These are phyloP conservation scores for Paramisgurnus dabryanus DNA, from an alignment of 2,113 vertebrate species.

Conservation along the genomic window DNA sequence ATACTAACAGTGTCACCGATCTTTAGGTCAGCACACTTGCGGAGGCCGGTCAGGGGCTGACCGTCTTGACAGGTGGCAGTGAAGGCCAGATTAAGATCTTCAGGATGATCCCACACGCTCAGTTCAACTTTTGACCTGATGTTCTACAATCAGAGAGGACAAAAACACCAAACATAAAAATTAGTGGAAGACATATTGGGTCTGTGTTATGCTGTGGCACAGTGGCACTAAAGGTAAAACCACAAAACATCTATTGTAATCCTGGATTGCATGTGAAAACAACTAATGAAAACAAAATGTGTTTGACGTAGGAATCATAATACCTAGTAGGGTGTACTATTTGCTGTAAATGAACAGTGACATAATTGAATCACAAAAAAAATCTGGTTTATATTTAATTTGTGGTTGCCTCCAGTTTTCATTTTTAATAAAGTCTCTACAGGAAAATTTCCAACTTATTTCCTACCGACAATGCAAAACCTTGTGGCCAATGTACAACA, in stretches of 20 bases:
- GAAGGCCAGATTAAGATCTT: slow-evolving; percentile 89
- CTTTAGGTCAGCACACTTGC: slow-evolving; percentile 91
- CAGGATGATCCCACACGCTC: slow-evolving; percentile 90
- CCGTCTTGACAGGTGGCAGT: slow-evolving; percentile 95
- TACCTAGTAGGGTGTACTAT: no score
- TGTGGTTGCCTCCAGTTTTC: no score
- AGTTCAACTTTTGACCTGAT: slow-evolving; percentile 97
- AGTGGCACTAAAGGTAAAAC: neutral
- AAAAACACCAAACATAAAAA: neutral
- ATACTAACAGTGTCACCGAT: slow-evolving; percentile 94
- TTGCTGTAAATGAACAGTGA: no score
- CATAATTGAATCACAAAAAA: no score
- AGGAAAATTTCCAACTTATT: no score
- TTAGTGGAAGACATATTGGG: neutral
- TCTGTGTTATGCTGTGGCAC: neutral
- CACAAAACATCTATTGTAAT: neutral
- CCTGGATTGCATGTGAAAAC: neutral
- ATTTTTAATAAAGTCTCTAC: no score
- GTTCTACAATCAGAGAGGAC: slow-evolving; percentile 75
- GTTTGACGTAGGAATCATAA: neutral
- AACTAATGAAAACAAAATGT: neutral
- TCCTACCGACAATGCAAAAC: neutral
- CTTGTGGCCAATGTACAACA: neutral
- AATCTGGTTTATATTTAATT: no score
- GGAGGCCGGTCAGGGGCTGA: slow-evolving; percentile 81